Evolutionary conservation across 1,140 invertebrate genomes (phyloP).

Genomic region (Cotesia chilonis): DNA sequence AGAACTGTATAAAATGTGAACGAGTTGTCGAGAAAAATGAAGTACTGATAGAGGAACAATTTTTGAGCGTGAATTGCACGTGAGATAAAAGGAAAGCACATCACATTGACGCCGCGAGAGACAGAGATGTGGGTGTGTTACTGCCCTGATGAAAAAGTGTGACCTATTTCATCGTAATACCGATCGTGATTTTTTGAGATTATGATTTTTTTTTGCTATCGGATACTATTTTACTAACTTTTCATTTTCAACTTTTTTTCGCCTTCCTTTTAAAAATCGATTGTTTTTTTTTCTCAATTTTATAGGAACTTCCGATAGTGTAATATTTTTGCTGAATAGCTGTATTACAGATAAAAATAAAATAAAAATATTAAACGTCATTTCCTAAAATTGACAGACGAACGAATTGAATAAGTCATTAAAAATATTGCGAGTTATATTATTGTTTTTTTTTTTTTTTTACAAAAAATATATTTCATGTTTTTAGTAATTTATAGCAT

Average conservation of each 20-base stretch:
- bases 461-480: no score
- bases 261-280: not conserved
- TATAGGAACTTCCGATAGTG: not conserved
- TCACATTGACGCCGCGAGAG: constrained; percentile 10
- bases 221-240: constrained; percentile 9
- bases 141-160: constrained; percentile 10
- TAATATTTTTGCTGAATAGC: no score
- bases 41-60: constrained; percentile 34
- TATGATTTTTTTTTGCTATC: not conserved
- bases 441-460: no score
- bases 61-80: constrained; percentile 33
- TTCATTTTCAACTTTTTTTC: constrained; percentile 12
- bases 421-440: no score
- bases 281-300: not conserved
- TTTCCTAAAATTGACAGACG: no score
- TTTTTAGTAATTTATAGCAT: no score
- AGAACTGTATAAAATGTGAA: constrained; percentile 16
- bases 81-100: constrained; percentile 38
- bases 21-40: constrained; percentile 22
- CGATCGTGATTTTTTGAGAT: constrained; percentile 20
- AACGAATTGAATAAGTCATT: no score
- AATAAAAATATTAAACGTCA: no score
- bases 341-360: no score
- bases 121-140: constrained; percentile 4
- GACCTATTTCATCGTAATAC: constrained; percentile 37